A percentile compares a stretch with the other conserved stretches of the same genome.
Evolutionary conservation across 2,113 vertebrate genomes (phyloP).

Genomic region (Spea multiplicata): DNA sequence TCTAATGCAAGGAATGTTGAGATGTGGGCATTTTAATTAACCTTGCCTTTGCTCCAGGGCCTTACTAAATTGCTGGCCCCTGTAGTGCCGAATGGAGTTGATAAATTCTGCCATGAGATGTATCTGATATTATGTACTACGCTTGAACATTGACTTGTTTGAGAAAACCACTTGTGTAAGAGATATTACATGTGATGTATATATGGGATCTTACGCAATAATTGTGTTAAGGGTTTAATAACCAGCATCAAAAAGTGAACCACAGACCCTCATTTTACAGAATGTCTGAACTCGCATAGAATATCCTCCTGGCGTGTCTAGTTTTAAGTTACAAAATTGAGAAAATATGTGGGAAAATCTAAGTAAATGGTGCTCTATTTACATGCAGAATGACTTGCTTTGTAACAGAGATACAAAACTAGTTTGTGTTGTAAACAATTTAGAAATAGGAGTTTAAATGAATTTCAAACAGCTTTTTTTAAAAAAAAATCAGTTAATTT

Average conservation of each 20-base stretch:
- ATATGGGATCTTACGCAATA: not conserved
- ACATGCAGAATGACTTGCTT: not conserved
- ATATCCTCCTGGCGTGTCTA: not conserved
- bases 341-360: conserved; percentile 14
- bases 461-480: not conserved
- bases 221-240: conserved; percentile 30
- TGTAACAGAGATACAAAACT: not conserved
- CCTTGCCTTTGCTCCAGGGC: conserved; percentile 10
- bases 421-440: not conserved
- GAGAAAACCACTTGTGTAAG: conserved; percentile 2
- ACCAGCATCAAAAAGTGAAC: not conserved
- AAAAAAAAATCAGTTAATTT: not conserved
- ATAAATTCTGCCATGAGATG: conserved; percentile 10
- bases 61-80: not conserved
- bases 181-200: conserved; percentile 8
- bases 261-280: not conserved
- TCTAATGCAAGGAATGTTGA: conserved; percentile 30
- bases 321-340: conserved; percentile 23
- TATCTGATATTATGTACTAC: conserved; percentile 10
- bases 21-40: conserved; percentile 35
- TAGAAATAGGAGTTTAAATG: not conserved
- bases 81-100: conserved; percentile 4
- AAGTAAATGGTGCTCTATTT: not conserved
- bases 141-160: conserved; percentile 1
- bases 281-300: not conserved